Conservation (phyloP, 92 coral and sea anemone species). For the Porites evermanni region DNA sequence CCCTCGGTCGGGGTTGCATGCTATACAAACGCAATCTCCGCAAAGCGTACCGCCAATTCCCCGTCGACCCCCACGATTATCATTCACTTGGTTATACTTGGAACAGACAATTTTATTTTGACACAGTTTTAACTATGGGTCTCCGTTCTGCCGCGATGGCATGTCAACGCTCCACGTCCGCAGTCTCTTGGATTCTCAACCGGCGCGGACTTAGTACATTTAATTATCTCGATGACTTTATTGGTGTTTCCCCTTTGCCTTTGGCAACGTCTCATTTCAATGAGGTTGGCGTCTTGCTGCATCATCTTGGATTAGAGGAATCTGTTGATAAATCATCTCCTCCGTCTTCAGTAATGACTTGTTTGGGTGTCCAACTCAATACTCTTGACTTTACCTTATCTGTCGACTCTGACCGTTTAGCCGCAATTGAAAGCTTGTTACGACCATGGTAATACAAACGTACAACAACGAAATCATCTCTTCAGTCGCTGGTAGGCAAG, state of each 20-base stretch:
- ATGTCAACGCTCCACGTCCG: not conserved
- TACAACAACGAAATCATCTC: not conserved
- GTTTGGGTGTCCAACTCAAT: not conserved
- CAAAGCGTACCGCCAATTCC: not conserved
- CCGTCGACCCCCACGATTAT: not conserved
- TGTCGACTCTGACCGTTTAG: not conserved
- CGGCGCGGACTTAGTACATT: not conserved
- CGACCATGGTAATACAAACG: not conserved
- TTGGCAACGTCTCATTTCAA: not conserved
- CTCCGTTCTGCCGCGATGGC: not conserved
- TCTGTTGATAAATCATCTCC: not conserved
- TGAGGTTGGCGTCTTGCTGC: not conserved
- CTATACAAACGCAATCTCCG: constrained; percentile 28
- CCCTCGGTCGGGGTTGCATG: constrained; percentile 27
- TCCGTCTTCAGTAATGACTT: not conserved
- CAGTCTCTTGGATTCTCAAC: not conserved
- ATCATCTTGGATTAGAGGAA: not conserved
- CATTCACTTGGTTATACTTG: too few species aligned
- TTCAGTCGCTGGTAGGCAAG: not conserved
- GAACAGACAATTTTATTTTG: too few species aligned
- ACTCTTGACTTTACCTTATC: not conserved
- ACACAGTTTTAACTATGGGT: too few species aligned
- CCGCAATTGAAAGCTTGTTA: not conserved
- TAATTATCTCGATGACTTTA: not conserved
- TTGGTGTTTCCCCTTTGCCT: not conserved